These are phyloP conservation scores for Hanleya hanleyi DNA, from an alignment of 2,888 invertebrate genomes.

Conservation along the genomic window DNA sequence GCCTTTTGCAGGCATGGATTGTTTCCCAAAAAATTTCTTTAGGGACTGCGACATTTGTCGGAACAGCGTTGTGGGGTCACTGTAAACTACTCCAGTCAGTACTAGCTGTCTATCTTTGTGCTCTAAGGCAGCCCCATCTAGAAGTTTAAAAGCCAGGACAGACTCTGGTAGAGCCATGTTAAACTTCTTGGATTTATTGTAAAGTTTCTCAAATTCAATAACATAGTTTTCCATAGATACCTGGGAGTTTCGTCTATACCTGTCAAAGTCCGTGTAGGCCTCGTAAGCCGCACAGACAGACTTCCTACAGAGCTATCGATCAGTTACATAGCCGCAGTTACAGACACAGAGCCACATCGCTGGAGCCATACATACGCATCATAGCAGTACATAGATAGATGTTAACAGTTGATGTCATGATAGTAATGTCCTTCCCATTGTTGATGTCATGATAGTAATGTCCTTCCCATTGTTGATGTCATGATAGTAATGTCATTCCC, in stretches of 20 bases:
- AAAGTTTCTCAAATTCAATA: constrained; percentile 26
- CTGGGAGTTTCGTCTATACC: constrained; percentile 10
- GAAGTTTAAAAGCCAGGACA: constrained; percentile 28
- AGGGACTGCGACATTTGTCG: not conserved
- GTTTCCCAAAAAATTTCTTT: constrained; percentile 4
- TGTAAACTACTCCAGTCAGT: constrained; percentile 10
- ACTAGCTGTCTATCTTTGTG: constrained; percentile 13
- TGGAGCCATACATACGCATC: no score
- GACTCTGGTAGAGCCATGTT: constrained; percentile 29
- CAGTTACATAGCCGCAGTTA: no score
- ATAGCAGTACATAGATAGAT: no score
- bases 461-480: no score
- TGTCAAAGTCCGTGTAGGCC: constrained; percentile 30
- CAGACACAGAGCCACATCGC: no score
- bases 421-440: no score
- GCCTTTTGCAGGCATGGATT: not conserved
- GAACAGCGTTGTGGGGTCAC: not conserved
- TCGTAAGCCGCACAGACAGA: constrained; percentile 35
- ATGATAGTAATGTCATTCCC: no score
- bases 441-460: no score
- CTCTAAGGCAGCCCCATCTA: not conserved
- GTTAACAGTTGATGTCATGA: no score
- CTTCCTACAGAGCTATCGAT: no score
- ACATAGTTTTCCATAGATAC: constrained; percentile 29
- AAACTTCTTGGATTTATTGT: constrained; percentile 20